Evolutionary conservation across 2,888 invertebrate species (phyloP), one percentile per base, ranked within the genome.

Genomic region (Meliscaeva auricollis): DNA sequence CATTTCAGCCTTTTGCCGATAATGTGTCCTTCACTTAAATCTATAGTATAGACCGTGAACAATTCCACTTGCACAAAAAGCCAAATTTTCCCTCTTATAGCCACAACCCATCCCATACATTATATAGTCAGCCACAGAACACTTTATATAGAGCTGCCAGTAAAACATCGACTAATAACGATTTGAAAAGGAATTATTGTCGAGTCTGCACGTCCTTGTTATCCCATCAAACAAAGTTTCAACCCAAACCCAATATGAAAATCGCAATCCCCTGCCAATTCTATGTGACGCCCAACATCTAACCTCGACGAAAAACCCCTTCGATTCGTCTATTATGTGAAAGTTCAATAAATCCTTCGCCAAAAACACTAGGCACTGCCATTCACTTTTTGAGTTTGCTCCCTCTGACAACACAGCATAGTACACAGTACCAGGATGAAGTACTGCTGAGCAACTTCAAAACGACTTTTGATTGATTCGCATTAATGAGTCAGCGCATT

Each of bases 401-500:
- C 73, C 64, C 41, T 62, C 73, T 69, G 76, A 68, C 68, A 46
- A 62, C 64, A 64, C 46, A 46, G 60, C 26, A 26, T 2, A 26
- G 26, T 4, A 26, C n/a, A 4, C 26, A 26, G 26, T 4, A 38
- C 11, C 46, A 64, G 58, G n/a, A 77, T 64, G 38, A 73, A 77
- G 73, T 76, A 69, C 26, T 73, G 68, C 46, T 64, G 73, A 77
- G 64, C 72, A 81, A 81, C 76, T 85, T 77, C 72, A 76, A 75
- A 85, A 72, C 62, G 85, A 85, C 81, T 85, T 85, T 81, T 81
- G 85, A 85, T 81, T 85, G 85, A 85, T 85, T 85, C 76, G 73
- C 68, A 77, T 85, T 85, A 85, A 85, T 85, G 85, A 85, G 81
- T 85, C 85, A 85, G 85, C 81, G 41, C 48, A 73, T 68, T 76